These are phyloP conservation scores for Agrilus cyanescens DNA, from an alignment of 2,888 invertebrate genomes.

Conservation along the genomic window DNA sequence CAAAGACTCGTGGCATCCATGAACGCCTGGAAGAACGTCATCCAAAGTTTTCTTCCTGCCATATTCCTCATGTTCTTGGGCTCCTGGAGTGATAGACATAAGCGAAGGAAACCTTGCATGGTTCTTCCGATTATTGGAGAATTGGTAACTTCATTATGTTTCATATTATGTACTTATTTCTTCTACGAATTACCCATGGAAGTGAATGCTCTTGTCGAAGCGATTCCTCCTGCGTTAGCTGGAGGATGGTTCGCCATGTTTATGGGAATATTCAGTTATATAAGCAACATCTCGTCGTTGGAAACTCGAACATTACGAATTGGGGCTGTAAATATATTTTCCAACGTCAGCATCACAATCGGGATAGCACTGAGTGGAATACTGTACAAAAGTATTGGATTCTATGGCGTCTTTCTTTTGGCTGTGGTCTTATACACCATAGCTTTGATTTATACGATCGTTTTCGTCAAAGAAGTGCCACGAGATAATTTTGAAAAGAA, in stretches of 20 bases:
- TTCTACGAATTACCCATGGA: slow-evolving; percentile 43
- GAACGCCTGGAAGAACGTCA: slow-evolving; percentile 43
- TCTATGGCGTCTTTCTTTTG: slow-evolving; percentile 42
- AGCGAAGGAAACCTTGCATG: slow-evolving; percentile 45
- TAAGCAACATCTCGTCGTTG: slow-evolving; percentile 44
- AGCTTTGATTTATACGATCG: slow-evolving; percentile 39
- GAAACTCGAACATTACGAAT: slow-evolving; percentile 46
- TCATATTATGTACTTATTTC: slow-evolving; percentile 41
- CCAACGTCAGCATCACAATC: slow-evolving; percentile 39
- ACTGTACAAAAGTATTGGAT: slow-evolving; percentile 36
- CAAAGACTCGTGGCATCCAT: slow-evolving; percentile 29
- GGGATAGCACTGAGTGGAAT: slow-evolving; percentile 41
- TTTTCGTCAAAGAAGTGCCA: slow-evolving; percentile 34
- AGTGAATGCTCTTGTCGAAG: slow-evolving; percentile 41
- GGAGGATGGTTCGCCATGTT: slow-evolving; percentile 45
- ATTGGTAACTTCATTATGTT: slow-evolving; percentile 37
- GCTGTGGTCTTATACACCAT: slow-evolving; percentile 35
- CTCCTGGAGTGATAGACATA: slow-evolving; percentile 49
- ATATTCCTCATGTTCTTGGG: slow-evolving; percentile 45
- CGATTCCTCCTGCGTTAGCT: slow-evolving; percentile 41
- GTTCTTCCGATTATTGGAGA: slow-evolving; percentile 44
- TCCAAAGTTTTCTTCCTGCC: slow-evolving; percentile 43
- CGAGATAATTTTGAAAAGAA: slow-evolving; percentile 32
- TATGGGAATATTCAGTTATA: slow-evolving; percentile 47
- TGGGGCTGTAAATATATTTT: slow-evolving; percentile 43